These are phyloP conservation scores for Myanophis thanlyinensis DNA, from an alignment of 2,113 vertebrate species.

Conservation along the genomic window DNA sequence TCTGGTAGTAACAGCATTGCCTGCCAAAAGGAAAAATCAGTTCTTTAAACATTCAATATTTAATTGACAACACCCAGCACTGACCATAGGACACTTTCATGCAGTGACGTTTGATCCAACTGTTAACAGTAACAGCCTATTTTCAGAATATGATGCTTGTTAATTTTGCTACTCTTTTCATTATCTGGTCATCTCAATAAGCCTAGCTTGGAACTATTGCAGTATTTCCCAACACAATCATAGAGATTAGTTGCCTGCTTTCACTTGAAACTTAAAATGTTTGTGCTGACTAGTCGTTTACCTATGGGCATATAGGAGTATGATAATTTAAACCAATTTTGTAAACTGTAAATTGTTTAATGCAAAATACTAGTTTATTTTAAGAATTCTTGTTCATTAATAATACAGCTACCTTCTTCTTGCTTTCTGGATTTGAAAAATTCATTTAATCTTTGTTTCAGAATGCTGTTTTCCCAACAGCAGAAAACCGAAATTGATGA, in stretches of 20 bases:
- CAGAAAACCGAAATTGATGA: background rate
- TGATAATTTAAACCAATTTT: background rate
- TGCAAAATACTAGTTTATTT: background rate
- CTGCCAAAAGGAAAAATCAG: background rate
- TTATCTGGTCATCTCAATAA: background rate
- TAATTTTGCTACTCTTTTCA: background rate
- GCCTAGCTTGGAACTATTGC: background rate
- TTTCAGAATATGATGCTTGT: background rate
- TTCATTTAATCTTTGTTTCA: background rate
- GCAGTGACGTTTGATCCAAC: background rate
- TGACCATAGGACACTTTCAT: background rate
- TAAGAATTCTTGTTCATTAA: background rate
- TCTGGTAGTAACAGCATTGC: constrained; percentile 21
- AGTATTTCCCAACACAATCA: background rate
- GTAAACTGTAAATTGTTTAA: background rate
- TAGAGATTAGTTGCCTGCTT: constrained; percentile 17
- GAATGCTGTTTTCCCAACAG: background rate
- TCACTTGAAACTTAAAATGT: constrained; percentile 12
- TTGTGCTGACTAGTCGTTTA: background rate
- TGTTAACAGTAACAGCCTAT: background rate
- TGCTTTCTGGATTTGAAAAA: background rate
- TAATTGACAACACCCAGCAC: constrained; percentile 6
- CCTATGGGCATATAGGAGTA: background rate
- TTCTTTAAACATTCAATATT: background rate
- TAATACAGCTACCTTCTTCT: background rate